Evolutionary conservation across 2,113 vertebrate genomes (phyloP), one percentile per base, ranked within the genome.

Genomic region (Gulo gulo): DNA sequence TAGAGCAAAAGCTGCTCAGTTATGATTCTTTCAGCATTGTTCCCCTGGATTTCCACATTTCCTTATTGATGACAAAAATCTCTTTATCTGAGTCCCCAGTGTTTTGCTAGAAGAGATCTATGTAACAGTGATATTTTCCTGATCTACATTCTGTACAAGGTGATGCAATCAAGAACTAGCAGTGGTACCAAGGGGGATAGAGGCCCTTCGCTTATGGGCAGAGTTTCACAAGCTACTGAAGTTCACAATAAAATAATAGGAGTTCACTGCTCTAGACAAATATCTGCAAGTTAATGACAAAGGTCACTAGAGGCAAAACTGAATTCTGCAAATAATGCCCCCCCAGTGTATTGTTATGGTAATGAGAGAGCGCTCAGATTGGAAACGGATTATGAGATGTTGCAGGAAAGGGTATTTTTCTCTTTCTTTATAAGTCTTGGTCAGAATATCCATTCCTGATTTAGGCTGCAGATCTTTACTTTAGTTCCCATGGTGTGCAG

Each of bases 381-480:
- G 21, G 59, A 47, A 95, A 67, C 81, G 31, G 59, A 86, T 97
- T 67, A 89, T 82, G 76, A 84, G n/a, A 83, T 80, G 29, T 84
- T 73, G 15, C 6, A 6, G 29, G 50, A 90, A 34, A 42, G 23
- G 20, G 0, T 52, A 16, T 57, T 67, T 83, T 47, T 90, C 34
- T 91, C 42, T 82, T 73, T 88, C 34, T 82, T 81, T 2, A 0
- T 95, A 26, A 69, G 26, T 94, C 12, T 90, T 73, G 21, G 52
- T 97, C 69, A 86, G 86, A 97, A 93, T 86, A 55, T 26, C n/a
- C 63, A 31, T n/a, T 94, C 84, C 69, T 85, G 36, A 79, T 57
- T 34, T 24, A 81, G 52, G 10, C 45, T 94, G 47, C n/a, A 63
- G 16, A 26, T 36, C 18, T 31, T 39, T 34, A 23, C 55, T 93